A percentile compares a stretch with the other conserved stretches of the same genome.
These are phyloP conservation scores for Acanthaster planci DNA, from an alignment of 35 echinoderm and acorn worm species.

Conservation along the genomic window DNA sequence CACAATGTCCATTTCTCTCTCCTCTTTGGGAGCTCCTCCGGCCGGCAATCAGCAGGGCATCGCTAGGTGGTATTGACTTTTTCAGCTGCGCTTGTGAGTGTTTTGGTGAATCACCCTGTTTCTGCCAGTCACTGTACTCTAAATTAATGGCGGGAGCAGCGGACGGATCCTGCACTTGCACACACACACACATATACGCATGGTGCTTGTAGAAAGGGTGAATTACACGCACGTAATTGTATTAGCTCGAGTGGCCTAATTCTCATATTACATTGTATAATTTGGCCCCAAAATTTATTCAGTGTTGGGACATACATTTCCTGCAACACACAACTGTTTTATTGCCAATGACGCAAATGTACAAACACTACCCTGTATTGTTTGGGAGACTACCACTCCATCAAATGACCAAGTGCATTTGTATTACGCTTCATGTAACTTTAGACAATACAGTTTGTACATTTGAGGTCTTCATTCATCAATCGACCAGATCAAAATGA, in stretches of 20 bases:
- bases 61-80: slow-evolving; percentile 27
- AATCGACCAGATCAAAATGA: no score
- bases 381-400: no score
- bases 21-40: not conserved
- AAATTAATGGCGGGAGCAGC: not conserved
- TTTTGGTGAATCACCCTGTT: slow-evolving; percentile 28
- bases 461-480: no score
- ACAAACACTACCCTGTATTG: no score
- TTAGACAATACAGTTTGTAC: no score
- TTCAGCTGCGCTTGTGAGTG: slow-evolving; percentile 28
- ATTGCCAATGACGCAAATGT: not conserved
- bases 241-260: slow-evolving; percentile 28
- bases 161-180: not conserved
- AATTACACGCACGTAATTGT: slow-evolving; percentile 24
- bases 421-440: no score
- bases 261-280: slow-evolving; percentile 29
- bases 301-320: slow-evolving; percentile 15
- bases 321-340: slow-evolving; percentile 16
- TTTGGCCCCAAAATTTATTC: slow-evolving; percentile 11
- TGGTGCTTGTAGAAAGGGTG: not conserved
- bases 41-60: slow-evolving; percentile 12
- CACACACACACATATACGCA: not conserved
- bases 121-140: slow-evolving; percentile 19
- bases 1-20: slow-evolving; percentile 5
- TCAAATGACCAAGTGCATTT: no score